Base-by-base conservation (phyloP, 1,140 invertebrate genomes). In the Arctopsyche grandis region DNA sequence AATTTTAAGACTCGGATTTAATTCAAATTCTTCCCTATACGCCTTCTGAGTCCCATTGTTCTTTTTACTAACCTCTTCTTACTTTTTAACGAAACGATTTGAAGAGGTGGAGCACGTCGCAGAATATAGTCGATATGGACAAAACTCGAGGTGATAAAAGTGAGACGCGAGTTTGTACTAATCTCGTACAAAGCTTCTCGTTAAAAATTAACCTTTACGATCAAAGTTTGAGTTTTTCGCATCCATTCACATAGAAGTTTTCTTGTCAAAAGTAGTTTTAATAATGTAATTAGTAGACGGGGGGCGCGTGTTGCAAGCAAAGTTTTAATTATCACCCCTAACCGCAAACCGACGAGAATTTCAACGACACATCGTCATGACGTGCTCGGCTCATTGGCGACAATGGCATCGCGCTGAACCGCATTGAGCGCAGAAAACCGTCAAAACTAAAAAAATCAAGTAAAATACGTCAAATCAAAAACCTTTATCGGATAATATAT, bases 321-420 rank as follows among this genome's bases (percentile, higher is more conserved):
- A 66, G 63, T 66, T 66, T 66, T 66, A 66, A 66, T 66, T 66
- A 66, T 66, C 63, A 22, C 22, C 63, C 12, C 24, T 66, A 66
- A 22, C 29, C 29, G 29, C 29, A 7, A 66, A 26, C 21, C 1
- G 22, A 14, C 21, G 63, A n/a, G 4, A 29, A 12, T 66, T 14
- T 66, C 63, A 5, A 19, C 19, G 63, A 66, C 63, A 66, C 63
- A 66, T 66, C 26, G 63, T 66, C 21, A 10, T 24, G 63, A 66
- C 63, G 63, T 66, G 63, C 24, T 66, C 22, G 63, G 63, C 63
- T 66, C 63, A 66, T 66, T 66, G 63, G 26, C 63, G 63, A 24
- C 63, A 19, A 22, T 60, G 16, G 21, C 58, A 16, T 19, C 7
- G 21, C n/a, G 4, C n/a, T 19, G 4, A 60, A 12, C 48, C 48